Evolutionary conservation across 1,140 invertebrate genomes (phyloP).

Genomic region (Lasioglossum albipes): DNA sequence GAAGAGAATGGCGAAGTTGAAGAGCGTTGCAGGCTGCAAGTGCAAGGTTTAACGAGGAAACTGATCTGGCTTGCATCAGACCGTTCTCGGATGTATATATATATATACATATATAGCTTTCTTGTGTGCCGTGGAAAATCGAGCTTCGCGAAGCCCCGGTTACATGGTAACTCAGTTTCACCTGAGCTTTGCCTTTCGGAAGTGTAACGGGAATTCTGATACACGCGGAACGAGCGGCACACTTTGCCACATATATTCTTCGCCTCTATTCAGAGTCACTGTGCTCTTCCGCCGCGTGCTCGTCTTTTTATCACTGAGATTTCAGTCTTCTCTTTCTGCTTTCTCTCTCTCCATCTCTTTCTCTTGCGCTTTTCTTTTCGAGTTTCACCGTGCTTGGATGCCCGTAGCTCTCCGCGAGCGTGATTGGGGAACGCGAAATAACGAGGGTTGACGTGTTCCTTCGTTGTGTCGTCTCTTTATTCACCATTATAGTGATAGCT

Average conservation of each 20-base stretch:
- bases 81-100: background rate
- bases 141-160: conserved; percentile 2
- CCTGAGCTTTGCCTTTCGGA: background rate
- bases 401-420: background rate
- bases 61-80: conserved; percentile 38
- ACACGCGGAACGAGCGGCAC: background rate
- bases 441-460: background rate
- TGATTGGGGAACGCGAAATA: background rate
- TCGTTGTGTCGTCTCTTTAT: background rate
- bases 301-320: background rate
- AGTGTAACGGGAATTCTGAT: background rate
- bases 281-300: background rate
- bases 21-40: background rate
- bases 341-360: no score
- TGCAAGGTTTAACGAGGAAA: conserved; percentile 55
- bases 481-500: no score
- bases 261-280: no score
- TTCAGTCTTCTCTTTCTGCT: background rate
- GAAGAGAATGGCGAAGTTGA: conserved; percentile 21
- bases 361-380: no score
- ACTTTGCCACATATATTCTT: background rate
- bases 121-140: conserved; percentile 21
- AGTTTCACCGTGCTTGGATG: background rate
- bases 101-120: conserved; percentile 5
- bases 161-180: conserved; percentile 20